A percentile compares a stretch with the other conserved stretches of the same genome.
Evolutionary conservation across 2,113 vertebrate species (phyloP).

Genomic region (Rana temporaria): DNA sequence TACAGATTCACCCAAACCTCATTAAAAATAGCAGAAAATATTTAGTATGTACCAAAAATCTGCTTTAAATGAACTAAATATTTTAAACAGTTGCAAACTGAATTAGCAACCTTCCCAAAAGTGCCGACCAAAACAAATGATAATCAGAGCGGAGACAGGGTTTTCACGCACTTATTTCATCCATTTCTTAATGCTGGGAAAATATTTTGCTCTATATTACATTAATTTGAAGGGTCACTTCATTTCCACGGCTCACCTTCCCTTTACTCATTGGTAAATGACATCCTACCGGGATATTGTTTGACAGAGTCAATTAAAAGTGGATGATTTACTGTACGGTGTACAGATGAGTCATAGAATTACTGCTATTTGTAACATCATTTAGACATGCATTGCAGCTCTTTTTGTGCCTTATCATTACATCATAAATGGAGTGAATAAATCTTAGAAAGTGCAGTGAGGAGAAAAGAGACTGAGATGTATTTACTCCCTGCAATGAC

Average conservation of each 20-base stretch:
- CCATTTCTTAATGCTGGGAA: slow-evolving; percentile 20
- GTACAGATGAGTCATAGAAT: slow-evolving; percentile 28
- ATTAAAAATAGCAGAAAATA: too few species aligned
- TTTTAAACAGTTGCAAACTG: background rate
- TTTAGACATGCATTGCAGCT: slow-evolving; percentile 20
- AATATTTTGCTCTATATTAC: slow-evolving; percentile 31
- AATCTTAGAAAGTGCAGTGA: slow-evolving; percentile 4
- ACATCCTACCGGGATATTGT: slow-evolving; percentile 32
- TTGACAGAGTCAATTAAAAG: slow-evolving; percentile 53
- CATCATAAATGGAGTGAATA: slow-evolving; percentile 35
- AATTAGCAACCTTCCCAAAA: background rate
- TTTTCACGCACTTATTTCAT: slow-evolving; percentile 6
- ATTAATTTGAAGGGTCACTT: slow-evolving; percentile 42
- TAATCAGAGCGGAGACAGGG: background rate
- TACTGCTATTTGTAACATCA: slow-evolving; percentile 34
- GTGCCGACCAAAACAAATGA: background rate
- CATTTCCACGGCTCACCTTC: slow-evolving; percentile 33
- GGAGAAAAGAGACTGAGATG: background rate
- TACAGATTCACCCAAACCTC: too few species aligned
- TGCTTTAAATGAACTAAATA: too few species aligned
- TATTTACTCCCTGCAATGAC: background rate
- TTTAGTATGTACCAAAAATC: too few species aligned
- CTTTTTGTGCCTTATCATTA: slow-evolving; percentile 42
- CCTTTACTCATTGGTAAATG: slow-evolving; percentile 35
- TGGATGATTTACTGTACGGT: slow-evolving; percentile 29